phyloP scores from a whole-genome alignment of 2,888 invertebrate genomes.

The Limnephilus auricula region DNA sequence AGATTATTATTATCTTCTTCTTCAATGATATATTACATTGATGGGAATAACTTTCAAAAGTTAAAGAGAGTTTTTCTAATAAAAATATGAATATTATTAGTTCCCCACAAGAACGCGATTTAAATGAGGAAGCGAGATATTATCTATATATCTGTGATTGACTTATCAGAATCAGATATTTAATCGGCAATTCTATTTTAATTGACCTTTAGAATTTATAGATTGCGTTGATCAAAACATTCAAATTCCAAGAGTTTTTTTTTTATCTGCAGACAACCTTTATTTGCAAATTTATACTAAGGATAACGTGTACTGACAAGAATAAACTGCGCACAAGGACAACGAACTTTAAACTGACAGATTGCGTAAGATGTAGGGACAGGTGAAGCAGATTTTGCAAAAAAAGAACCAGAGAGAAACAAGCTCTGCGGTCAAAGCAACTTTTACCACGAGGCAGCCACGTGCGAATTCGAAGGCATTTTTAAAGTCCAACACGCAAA shows the following conservation, averaged over 20 bases:
- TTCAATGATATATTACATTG: too few relatives aligned
- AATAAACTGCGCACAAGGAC: slow-evolving; percentile 24
- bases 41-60: too few relatives aligned
- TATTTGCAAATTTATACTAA: not conserved
- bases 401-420: not conserved
- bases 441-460: slow-evolving; percentile 11
- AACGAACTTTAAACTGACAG: slow-evolving; percentile 27
- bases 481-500: slow-evolving; percentile 11
- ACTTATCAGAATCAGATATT: not conserved
- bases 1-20: too few relatives aligned
- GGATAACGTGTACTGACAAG: not conserved
- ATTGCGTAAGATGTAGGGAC: slow-evolving; percentile 23
- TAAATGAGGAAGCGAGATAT: not conserved
- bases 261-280: not conserved
- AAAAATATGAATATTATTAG: too few relatives aligned
- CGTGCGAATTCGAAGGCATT: not conserved
- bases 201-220: not conserved
- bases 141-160: not conserved
- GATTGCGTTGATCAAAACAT: not conserved
- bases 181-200: not conserved
- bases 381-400: slow-evolving; percentile 33
- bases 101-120: not conserved
- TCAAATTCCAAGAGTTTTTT: not conserved
- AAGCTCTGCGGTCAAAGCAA: not conserved
- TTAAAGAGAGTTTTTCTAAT: too few relatives aligned